Conservation (phyloP, 2,888 invertebrate species). For the Callyntrura sp. region DNA sequence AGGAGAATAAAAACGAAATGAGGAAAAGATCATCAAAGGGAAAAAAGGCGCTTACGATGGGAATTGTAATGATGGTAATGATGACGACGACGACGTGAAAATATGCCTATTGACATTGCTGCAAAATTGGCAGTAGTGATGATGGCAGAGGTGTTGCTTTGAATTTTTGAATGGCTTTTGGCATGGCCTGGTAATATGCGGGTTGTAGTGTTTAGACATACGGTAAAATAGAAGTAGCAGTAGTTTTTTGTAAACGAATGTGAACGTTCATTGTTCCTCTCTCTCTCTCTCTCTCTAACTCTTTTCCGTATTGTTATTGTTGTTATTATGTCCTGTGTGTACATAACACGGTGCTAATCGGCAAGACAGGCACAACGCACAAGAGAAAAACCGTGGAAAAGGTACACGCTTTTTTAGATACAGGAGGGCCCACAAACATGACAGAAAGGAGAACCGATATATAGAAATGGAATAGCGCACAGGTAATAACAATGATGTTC, state of each 20-base stretch:
- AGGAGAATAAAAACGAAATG: not conserved
- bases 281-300: not conserved
- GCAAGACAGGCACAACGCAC: not conserved
- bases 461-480: no score
- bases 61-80: not conserved
- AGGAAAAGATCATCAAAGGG: not conserved
- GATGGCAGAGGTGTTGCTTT: no score
- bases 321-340: not conserved
- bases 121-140: no score
- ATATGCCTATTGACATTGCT: no score
- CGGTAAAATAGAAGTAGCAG: not conserved
- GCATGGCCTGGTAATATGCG: not conserved
- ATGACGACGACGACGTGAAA: not conserved
- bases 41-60: not conserved
- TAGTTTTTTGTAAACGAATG: not conserved
- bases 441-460: no score
- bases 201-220: conserved; percentile 3
- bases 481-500: no score
- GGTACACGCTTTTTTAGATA: not conserved
- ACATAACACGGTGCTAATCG: not conserved
- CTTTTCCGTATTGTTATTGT: not conserved
- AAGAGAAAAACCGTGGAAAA: not conserved
- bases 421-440: no score
- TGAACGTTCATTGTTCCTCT: not conserved
- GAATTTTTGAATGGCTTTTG: no score